Base-by-base conservation (phyloP, 2,797 vertebrate genomes). In the Alosa sapidissima region DNA sequence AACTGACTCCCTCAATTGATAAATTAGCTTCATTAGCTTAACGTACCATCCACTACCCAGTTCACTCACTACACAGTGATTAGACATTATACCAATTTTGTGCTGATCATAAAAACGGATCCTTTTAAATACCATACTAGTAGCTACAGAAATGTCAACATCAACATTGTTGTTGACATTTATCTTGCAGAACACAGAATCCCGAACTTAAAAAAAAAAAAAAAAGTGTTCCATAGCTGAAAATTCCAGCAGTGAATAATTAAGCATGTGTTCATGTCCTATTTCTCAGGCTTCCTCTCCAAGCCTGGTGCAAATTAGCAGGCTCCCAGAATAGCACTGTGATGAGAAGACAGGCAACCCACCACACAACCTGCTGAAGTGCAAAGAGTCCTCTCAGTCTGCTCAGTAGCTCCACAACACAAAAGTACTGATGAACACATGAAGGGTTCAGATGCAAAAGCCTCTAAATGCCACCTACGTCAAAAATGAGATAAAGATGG, bases 201-300 rank as follows among this genome's bases (percentile, higher is more conserved):
- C 41, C 41, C 14, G 21, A n/a, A 21, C 58, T 62, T 21, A 62
- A 24, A 68, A 24, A 11, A n/a, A n/a, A n/a, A n/a, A n/a, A n/a
- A 24, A 65, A 65, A 24, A 75, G 9, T 14, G 2, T 1, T 75
- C 11, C 33, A 72, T 14, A 4, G 65, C 72, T n/a, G 55, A 83
- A 85, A 86, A 86, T 82, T 55, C 84, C 82, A 45, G 47, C 54
- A 55, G 84, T 87, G 84, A 89, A 87, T 85, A 87, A 88, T 86
- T 90, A 48, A 91, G 83, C 85, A 86, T 0, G 24, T 54, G 33
- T 75, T 85, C 72, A 82, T 87, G 86, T 87, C 84, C 84, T 81
- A 86, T 81, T 88, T 88, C 82, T 85, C 78, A 48, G 65, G 72
- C 41, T 75, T 75, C 84, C 87, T 86, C 65, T 72, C 78, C 78